Evolutionary conservation across 1,140 invertebrate species (phyloP), one percentile per base, ranked within the genome.

Genomic region (Euschistus heros): DNA sequence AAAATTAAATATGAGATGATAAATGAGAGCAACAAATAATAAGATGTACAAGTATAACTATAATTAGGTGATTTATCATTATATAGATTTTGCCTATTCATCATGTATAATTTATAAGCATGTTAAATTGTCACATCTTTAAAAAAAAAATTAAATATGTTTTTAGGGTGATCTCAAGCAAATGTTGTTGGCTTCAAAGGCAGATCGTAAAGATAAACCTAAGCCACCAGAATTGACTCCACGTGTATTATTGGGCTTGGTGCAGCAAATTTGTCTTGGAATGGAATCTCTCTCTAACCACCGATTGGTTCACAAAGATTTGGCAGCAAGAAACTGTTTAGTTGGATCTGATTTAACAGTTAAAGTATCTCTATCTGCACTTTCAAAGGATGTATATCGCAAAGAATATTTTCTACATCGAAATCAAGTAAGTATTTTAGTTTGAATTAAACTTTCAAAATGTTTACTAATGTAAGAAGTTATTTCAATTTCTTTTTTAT

Each of bases 251-350:
- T 75, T 90, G 0, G 80, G 84, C 0, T 78, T 92, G 6, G 81
- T 83, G 2, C 80, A 85, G 67, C 92, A 96, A 73, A 83, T 94
- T 26, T 88, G 88, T 0, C 77, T 82, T n/a, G 94, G 88, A 14
- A 86, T 93, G 80, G 89, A 91, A 70, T 85, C 92, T 67, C 76
- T 97, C 27, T 80, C 89, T 0, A 82, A 84, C 65, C 80, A 83
- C 67, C 78, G 89, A 30, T 78, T 90, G 44, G 85, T 92, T 4
- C 92, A 95, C 75, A 82, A 84, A 71, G 95, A 98, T 76, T 78
- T 98, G 65, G 93, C 94, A 6, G 87, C 94, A 0, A 81, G 94
- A n/a, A 98, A 98, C 75, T 92, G 94, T 73, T 76, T 95, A 18
- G 86, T 97, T 52, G 86, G 89, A 0, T 91, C 91, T 20, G 83